A percentile compares a stretch with the other conserved stretches of the same genome.
Conservation (phyloP, 2,888 invertebrate genomes). For the Drosophila lacicola region DNA sequence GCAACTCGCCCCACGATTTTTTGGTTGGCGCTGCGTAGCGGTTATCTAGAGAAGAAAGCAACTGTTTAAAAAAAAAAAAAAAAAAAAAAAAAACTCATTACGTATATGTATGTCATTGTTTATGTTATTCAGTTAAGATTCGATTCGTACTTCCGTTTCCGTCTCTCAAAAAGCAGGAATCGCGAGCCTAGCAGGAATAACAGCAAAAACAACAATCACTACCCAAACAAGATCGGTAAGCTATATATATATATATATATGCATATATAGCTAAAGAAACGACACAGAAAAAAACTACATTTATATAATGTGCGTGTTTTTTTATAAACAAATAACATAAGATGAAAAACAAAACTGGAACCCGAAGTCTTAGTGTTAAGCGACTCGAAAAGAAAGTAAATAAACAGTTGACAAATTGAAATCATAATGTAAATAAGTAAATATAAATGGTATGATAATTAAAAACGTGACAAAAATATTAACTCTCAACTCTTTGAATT, state of each 20-base stretch:
- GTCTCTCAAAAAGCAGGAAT: slow-evolving; percentile 19
- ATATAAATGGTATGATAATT: slow-evolving; percentile 78
- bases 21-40: slow-evolving; percentile 22
- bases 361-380: slow-evolving; percentile 55
- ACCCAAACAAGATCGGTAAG: slow-evolving; percentile 11
- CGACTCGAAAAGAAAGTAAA: slow-evolving; percentile 32
- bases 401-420: slow-evolving; percentile 49
- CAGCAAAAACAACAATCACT: slow-evolving; percentile 7
- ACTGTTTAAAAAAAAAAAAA: neutral
- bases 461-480: slow-evolving; percentile 49
- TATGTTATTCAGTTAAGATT: slow-evolving; percentile 47
- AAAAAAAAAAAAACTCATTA: slow-evolving; percentile 16
- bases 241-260: slow-evolving; percentile 5
- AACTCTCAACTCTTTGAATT: neutral
- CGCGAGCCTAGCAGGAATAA: neutral
- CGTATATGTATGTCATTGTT: slow-evolving; percentile 17
- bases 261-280: slow-evolving; percentile 34
- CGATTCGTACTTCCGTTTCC: slow-evolving; percentile 41
- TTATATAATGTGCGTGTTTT: slow-evolving; percentile 48
- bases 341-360: slow-evolving; percentile 25
- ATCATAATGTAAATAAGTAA: slow-evolving; percentile 81
- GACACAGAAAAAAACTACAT: slow-evolving; percentile 32
- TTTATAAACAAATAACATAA: slow-evolving; percentile 41
- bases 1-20: slow-evolving; percentile 22
- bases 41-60: slow-evolving; percentile 20